Base-by-base conservation (phyloP, 1,140 invertebrate genomes). In the Cydia fagiglandana region DNA sequence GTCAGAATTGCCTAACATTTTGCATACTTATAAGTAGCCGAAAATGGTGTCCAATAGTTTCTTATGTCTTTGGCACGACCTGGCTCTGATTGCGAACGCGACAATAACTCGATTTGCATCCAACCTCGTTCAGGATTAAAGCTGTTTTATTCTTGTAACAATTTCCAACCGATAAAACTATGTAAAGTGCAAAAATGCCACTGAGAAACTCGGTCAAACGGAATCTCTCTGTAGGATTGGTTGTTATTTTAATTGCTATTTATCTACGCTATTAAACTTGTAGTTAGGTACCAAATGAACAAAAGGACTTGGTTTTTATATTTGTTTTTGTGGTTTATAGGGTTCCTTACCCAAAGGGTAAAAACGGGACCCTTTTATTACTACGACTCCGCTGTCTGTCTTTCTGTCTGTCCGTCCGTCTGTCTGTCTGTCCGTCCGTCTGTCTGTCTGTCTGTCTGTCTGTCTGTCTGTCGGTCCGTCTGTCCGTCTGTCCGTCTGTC, bases 71-170 rank as follows among this genome's bases (percentile, higher is more conserved):
- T 24, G 56, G 56, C 56, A 24, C 10, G 9, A 24, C 56, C 66
- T 30, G 64, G 15, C n/a, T 10, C 64, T 70, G 66, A 70, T 70
- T 70, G 66, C 66, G 38, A 70, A 38, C 13, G 28, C 64, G 66
- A 20, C 66, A 38, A 70, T 70, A 70, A 70, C 66, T 6, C 66
- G 66, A 70, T 70, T 70, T 70, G 10, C 66, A 70, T 70, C 66
- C 56, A 70, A 38, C 66, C 34, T 61, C 20, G 34, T 41, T 17
- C 13, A 38, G 30, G 34, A 70, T 70, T 38, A 45, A 70, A 41
- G 12, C 66, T 24, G 34, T 70, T 70, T 38, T 38, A 61, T 61
- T 61, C 56, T 24, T 17, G 66, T 45, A 70, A 70, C 34, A 70
- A 70, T 5, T 70, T 70, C 56, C 56, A 61, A 12, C 20, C 9